Evolutionary conservation across 2,888 invertebrate species (phyloP), one percentile per base, ranked within the genome.

Genomic region (Agonopterix subpropinquella): DNA sequence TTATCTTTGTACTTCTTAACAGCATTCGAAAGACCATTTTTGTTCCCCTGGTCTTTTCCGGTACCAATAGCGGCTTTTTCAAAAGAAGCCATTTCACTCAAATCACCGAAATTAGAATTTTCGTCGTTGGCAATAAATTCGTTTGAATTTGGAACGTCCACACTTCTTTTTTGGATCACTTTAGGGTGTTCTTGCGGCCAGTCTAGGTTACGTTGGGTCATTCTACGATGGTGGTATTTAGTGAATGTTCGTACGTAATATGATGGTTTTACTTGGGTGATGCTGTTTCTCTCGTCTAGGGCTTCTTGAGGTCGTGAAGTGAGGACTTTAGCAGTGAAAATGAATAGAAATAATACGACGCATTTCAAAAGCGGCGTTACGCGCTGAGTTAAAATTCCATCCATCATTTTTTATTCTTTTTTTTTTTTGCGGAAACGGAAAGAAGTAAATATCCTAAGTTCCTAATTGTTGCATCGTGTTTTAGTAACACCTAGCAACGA

Each of bases 241-340:
- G 85, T 87, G 55, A 87, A 88, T 4, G 86, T 85, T 44, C 88
- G 72, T n/a, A 87, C 85, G 61, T 84, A 88, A 55, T 83, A 79
- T 0, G 75, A 57, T 2, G 86, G 78, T 57, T 83, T 88, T 10
- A 67, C 58, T 28, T 81, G 79, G 39, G 85, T 82, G 53, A 86
- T 83, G 11, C 68, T 73, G 58, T 84, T 84, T 50, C 67, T 71
- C 1, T 67, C 53, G 43, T 87, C 81, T 39, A 78, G 74, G 36
- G 73, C 64, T 50, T 87, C 87, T 57, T 84, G 83, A 10, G 88
- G 85, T 11, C 81, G 71, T 42, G 88, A 81, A 13, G 87, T 86
- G 13, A 88, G 57, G 2, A 87, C 87, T 67, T 86, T 86, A 7
- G 87, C 86, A 50, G 88, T 88, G 58, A 88, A 88, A 54, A 88